A percentile compares a stretch with the other conserved stretches of the same genome.
Evolutionary conservation across 2,113 vertebrate species (phyloP).

Genomic region (Panurus biarmicus): DNA sequence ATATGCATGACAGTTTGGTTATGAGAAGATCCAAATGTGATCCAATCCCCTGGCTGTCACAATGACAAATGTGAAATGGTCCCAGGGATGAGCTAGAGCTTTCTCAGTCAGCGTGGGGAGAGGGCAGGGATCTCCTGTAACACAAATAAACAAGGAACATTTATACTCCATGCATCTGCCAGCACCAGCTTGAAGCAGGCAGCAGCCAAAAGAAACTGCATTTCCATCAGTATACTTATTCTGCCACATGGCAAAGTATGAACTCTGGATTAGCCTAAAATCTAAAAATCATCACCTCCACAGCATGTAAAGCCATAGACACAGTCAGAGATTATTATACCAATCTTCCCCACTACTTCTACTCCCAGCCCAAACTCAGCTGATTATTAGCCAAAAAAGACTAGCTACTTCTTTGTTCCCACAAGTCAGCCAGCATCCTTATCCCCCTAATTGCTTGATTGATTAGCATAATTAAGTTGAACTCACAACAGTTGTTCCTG

Average conservation of each 20-base stretch:
- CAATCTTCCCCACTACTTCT: neutral
- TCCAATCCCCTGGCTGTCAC: neutral
- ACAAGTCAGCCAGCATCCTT: neutral
- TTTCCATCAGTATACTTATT: neutral
- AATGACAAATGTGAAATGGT: neutral
- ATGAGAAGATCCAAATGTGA: neutral
- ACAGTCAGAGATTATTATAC: neutral
- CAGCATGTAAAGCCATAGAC: neutral
- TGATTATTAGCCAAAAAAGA: neutral
- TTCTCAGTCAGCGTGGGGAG: neutral
- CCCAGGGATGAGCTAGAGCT: neutral
- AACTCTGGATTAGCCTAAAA: neutral
- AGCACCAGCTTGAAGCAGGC: neutral
- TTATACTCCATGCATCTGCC: neutral
- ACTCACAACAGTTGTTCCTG: neutral
- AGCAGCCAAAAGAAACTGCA: neutral
- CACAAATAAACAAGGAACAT: neutral
- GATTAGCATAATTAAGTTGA: neutral
- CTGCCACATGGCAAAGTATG: neutral
- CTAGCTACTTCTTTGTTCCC: neutral
- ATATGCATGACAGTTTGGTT: neutral
- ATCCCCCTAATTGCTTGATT: neutral
- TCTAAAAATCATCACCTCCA: neutral
- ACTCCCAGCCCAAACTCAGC: neutral
- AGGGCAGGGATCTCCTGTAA: neutral